phyloP scores from a whole-genome alignment of 2,797 vertebrate species.

The Tangara arthus region DNA sequence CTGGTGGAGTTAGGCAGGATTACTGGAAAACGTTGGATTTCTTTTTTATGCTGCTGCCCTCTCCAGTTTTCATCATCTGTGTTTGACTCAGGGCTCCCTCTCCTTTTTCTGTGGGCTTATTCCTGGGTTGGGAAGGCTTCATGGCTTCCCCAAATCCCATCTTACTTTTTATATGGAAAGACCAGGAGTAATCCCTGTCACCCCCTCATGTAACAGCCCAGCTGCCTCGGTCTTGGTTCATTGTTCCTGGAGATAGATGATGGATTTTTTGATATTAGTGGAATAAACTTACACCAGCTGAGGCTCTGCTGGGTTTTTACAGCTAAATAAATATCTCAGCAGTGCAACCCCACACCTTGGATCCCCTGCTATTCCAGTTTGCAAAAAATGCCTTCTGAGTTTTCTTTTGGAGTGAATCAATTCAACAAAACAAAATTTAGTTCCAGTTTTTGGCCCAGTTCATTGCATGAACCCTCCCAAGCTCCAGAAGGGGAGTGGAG shows the following conservation, averaged over 20 bases:
- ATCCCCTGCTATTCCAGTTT: background rate
- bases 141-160: background rate
- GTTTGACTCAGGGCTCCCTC: background rate
- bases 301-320: background rate
- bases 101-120: background rate
- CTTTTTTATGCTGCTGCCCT: background rate
- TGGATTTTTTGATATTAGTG: background rate
- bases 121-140: background rate
- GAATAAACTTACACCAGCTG: background rate
- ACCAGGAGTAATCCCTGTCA: background rate
- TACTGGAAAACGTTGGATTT: slow-evolving; percentile 2
- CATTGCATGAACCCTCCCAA: background rate
- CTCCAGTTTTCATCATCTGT: background rate
- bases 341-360: background rate
- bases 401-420: background rate
- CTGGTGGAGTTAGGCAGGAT: slow-evolving; percentile 22
- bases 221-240: background rate
- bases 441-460: background rate
- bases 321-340: background rate
- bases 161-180: background rate
- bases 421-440: background rate
- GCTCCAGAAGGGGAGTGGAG: background rate
- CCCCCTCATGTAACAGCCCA: background rate
- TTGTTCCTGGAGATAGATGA: background rate
- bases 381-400: background rate